These are phyloP conservation scores for Asobara japonica DNA, from an alignment of 1,140 invertebrate species.

Conservation along the genomic window DNA sequence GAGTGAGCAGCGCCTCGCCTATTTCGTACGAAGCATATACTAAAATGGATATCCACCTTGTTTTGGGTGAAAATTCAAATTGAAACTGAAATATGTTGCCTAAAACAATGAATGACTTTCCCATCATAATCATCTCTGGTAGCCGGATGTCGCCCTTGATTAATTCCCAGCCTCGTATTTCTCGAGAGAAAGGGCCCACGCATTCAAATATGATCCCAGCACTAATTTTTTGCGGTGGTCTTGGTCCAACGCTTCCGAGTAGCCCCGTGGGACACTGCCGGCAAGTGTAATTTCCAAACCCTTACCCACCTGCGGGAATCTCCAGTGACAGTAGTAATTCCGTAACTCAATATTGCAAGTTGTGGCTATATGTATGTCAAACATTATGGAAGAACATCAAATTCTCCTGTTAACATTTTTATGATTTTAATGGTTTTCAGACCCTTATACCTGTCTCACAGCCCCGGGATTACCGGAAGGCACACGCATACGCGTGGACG, in stretches of 20 bases:
- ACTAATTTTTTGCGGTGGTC: neutral
- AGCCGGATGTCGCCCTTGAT: neutral
- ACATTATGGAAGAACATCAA: too few relatives aligned
- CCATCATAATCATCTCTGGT: neutral
- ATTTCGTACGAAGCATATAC: too few relatives aligned
- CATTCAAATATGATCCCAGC: neutral
- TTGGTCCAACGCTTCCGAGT: neutral
- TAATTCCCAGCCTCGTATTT: conserved; percentile 6
- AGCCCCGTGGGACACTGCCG: conserved; percentile 1
- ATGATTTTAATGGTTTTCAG: too few relatives aligned
- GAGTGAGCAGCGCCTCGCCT: too few relatives aligned
- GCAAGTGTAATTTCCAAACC: neutral
- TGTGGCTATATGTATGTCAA: too few relatives aligned
- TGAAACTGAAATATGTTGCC: too few relatives aligned
- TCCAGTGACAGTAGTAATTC: conserved; percentile 2
- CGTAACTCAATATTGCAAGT: conserved; percentile 4
- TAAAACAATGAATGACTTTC: neutral
- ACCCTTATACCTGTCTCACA: too few relatives aligned
- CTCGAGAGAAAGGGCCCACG: neutral
- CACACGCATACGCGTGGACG: too few relatives aligned
- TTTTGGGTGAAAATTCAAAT: too few relatives aligned
- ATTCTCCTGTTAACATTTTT: too few relatives aligned
- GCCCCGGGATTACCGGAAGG: too few relatives aligned
- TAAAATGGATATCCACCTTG: too few relatives aligned
- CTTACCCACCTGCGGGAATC: neutral